Base-by-base conservation (phyloP, 1,140 invertebrate genomes). In the Drosophila arawakana region DNA sequence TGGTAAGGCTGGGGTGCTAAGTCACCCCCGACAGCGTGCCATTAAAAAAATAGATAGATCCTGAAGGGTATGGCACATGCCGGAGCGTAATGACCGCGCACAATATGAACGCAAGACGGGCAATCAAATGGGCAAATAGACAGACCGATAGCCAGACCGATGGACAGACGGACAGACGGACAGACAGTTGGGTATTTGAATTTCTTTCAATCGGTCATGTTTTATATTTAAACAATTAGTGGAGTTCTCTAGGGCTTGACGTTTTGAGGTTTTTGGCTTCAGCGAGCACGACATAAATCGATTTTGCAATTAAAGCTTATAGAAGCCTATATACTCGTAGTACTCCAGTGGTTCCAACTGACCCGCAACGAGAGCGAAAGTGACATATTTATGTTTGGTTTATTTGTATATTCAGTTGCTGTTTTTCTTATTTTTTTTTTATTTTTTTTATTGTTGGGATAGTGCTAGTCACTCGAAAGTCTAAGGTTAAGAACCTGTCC, bases 271-370 rank as follows among this genome's bases (percentile, higher is more conserved):
- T 77, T 77, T 80, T 47, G 54, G 73, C 25, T 65, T 57, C 49
- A 67, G 46, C 69, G 65, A 65, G 25, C 83, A 79, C 84, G 77
- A 58, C 77, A 75, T 78, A 70, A 89, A 88, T 88, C 84, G 84
- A 88, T 88, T 88, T 88, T 88, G 85, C 81, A 88, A 88, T 88
- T 89, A 88, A 85, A 85, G 74, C 70, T 60, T 65, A 81, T 85
- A 78, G 66, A 75, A 74, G 70, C 63, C 60, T 59, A 13, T 9
- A 15, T 37, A 66, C 46, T 50, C 43, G 43, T 41, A 13, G 11
- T 52, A 25, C 30, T 13, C 35, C 60, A 39, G 15, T 11, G 4
- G 13, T 18, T 30, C n/a, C 37, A 66, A 37, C 54, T 67, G 44
- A 13, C n/a, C 50, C 30, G 11, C 15, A 9, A 39, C 15, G 76